A percentile compares a stretch with the other conserved stretches of the same genome.
phyloP scores from a whole-genome alignment of 2,797 vertebrate species.

The Tolypeutes matacus region DNA sequence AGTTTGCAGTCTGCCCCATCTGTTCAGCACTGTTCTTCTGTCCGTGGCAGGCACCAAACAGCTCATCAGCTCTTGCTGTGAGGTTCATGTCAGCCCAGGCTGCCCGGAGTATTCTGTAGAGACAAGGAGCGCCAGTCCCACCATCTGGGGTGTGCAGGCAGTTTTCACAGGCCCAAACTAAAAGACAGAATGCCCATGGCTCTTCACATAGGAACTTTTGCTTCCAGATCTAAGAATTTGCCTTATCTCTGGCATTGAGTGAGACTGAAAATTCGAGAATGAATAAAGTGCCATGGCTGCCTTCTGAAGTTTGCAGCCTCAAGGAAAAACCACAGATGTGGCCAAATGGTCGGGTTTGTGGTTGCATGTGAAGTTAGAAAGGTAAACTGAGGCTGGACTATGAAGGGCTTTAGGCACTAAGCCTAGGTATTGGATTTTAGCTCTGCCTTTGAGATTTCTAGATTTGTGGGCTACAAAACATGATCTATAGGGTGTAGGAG shows the following conservation, averaged over 20 bases:
- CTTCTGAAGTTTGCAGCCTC: neutral
- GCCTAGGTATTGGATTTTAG: neutral
- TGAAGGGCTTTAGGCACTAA: neutral
- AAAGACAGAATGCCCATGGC: neutral
- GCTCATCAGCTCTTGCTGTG: neutral
- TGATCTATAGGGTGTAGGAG: neutral
- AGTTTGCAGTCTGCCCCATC: slow-evolving; percentile 20
- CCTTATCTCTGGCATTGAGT: accelerated
- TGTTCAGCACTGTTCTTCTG: neutral
- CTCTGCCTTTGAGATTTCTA: neutral
- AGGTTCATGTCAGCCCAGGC: neutral
- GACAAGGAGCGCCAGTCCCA: neutral
- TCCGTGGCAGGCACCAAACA: neutral
- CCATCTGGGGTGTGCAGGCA: neutral
- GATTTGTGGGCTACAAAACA: neutral
- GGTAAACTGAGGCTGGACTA: neutral
- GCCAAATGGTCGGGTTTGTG: neutral
- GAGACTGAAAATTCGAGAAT: neutral
- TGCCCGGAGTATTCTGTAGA: neutral
- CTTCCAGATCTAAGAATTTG: neutral
- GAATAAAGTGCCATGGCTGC: neutral
- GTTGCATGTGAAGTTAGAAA: neutral
- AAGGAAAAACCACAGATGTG: neutral
- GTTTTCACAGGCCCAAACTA: neutral
- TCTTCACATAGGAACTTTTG: neutral